phyloP scores from a whole-genome alignment of 1,140 invertebrate genomes.

The Cyclina sinensis region DNA sequence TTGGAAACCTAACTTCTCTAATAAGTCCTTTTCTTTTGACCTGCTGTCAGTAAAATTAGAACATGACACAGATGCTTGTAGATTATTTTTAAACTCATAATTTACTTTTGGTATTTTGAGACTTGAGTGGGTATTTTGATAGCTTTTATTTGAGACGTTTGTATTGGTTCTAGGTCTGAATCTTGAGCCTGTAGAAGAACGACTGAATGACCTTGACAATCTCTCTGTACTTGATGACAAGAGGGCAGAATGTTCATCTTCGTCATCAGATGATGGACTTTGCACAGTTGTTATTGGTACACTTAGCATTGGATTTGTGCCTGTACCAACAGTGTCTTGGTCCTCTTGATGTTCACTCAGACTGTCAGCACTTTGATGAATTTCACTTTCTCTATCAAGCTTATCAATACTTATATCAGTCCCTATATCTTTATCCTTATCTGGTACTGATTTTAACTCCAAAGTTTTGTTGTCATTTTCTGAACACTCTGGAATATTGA shows the following conservation, averaged over 20 bases:
- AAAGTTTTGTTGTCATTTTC: slow-evolving; percentile 35
- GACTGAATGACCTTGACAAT: slow-evolving; percentile 33
- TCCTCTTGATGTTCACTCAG: background rate
- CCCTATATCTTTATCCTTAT: background rate
- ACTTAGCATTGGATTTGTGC: slow-evolving; percentile 6
- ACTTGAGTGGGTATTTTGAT: slow-evolving; percentile 41
- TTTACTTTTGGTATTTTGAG: slow-evolving; percentile 45
- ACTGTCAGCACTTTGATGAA: background rate
- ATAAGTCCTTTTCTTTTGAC: background rate
- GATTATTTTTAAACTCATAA: slow-evolving; percentile 38
- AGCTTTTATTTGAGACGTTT: slow-evolving; percentile 18
- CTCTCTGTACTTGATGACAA: slow-evolving; percentile 18
- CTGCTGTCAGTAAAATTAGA: slow-evolving; percentile 57
- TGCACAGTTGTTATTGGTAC: slow-evolving; percentile 52
- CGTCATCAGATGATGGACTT: slow-evolving; percentile 62
- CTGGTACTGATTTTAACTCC: slow-evolving; percentile 16
- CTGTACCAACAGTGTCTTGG: background rate
- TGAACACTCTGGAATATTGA: background rate
- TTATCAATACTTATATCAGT: background rate
- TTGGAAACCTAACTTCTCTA: slow-evolving; percentile 30
- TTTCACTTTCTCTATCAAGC: background rate
- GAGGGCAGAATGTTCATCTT: slow-evolving; percentile 49
- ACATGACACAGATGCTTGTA: slow-evolving; percentile 58
- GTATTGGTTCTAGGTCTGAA: slow-evolving; percentile 45
- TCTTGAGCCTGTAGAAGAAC: slow-evolving; percentile 52